These are phyloP conservation scores for Metallyticus violacea DNA, from an alignment of 2,888 invertebrate species.

Conservation along the genomic window DNA sequence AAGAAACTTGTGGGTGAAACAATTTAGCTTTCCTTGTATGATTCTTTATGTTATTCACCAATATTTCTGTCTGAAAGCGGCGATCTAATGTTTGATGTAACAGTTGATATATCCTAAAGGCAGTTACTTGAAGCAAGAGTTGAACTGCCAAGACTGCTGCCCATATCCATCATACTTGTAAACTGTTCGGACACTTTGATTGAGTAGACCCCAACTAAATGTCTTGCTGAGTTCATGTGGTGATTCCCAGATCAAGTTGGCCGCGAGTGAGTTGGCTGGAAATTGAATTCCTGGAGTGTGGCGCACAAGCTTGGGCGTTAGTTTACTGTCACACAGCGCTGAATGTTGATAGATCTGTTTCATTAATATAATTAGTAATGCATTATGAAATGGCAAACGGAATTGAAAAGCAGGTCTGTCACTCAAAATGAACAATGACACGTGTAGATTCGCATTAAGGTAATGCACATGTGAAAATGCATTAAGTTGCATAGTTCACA, in stretches of 20 bases:
- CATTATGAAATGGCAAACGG: background rate
- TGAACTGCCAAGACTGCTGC: background rate
- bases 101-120: too few relatives aligned
- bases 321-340: background rate
- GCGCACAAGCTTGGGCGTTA: too few relatives aligned
- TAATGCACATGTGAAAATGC: background rate
- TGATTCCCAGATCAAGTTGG: background rate
- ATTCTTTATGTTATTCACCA: too few relatives aligned
- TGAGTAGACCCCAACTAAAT: background rate
- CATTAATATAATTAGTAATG: background rate
- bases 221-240: background rate
- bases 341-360: background rate
- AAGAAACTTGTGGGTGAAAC: too few relatives aligned
- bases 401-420: background rate
- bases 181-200: background rate
- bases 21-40: too few relatives aligned
- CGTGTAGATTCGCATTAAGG: too few relatives aligned
- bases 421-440: background rate
- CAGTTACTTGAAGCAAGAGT: too few relatives aligned
- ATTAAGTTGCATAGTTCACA: too few relatives aligned
- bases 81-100: too few relatives aligned
- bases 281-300: background rate
- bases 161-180: background rate
- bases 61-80: too few relatives aligned
- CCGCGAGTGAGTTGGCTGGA: too few relatives aligned